Percentiles rank a stretch among this genome's conserved stretches.
These are phyloP conservation scores for Kradibia gibbosae DNA, from an alignment of 1,140 invertebrate genomes.

Conservation along the genomic window DNA sequence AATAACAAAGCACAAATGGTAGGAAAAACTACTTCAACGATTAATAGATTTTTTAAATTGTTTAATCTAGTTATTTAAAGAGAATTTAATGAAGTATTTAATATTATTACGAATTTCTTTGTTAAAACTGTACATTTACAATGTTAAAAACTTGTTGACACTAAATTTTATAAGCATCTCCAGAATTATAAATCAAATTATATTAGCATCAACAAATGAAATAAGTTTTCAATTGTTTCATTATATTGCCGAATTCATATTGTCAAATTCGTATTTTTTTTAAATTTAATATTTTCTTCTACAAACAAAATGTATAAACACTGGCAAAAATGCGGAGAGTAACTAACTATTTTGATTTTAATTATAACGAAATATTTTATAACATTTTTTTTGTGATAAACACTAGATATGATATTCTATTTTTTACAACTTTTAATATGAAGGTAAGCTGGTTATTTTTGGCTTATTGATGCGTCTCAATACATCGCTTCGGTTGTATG, in stretches of 20 bases:
- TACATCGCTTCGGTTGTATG: slow-evolving; percentile 20
- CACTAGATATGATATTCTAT: slow-evolving; percentile 29
- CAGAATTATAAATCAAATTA: slow-evolving; percentile 10
- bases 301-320: neutral
- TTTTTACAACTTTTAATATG: slow-evolving; percentile 38
- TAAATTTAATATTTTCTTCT: slow-evolving; percentile 15
- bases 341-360: slow-evolving; percentile 44
- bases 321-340: slow-evolving; percentile 36
- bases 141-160: too few species aligned
- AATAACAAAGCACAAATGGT: slow-evolving; percentile 44
- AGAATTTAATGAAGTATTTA: neutral
- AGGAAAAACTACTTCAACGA: slow-evolving; percentile 16
- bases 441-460: slow-evolving; percentile 47
- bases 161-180: neutral
- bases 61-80: slow-evolving; percentile 18
- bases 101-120: slow-evolving; percentile 29
- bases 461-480: slow-evolving; percentile 28
- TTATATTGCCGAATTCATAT: slow-evolving; percentile 39
- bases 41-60: slow-evolving; percentile 7
- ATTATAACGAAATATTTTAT: slow-evolving; percentile 7
- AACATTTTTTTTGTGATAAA: slow-evolving; percentile 24
- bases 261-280: slow-evolving; percentile 6
- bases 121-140: slow-evolving; percentile 37
- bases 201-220: slow-evolving; percentile 28
- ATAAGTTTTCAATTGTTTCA: slow-evolving; percentile 25